Base-by-base conservation (phyloP, 2,113 vertebrate genomes). In the Mirounga angustirostris region DNA sequence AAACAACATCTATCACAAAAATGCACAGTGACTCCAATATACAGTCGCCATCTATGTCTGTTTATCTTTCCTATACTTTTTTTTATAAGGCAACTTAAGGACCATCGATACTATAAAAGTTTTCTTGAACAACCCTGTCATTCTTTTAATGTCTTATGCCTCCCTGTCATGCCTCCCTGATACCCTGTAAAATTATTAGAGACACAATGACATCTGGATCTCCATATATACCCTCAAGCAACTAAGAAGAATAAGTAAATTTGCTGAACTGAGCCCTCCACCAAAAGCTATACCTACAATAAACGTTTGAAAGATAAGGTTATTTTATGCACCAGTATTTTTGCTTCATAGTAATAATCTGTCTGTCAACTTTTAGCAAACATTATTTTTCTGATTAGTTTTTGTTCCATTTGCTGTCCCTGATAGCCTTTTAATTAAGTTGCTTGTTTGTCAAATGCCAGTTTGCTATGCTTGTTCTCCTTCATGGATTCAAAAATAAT, bases 371-470 rank as follows among this genome's bases (percentile, higher is more conserved):
- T 92, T 91, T 81, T 63, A 89, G 43, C 65, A 94, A 95, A 93
- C 50, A 73, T 9, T 54, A 82, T 59, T 97, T 95, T 93, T 81
- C 28, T 86, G 50, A 97, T 96, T 96, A n/a, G 16, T 85, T 96
- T 95, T 71, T 95, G 52, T 91, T 90, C 50, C 82, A 88, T 92
- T 97, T 94, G 78, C 90, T 88, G 40, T 93, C 85, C n/a, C 63
- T 97, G 89, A 97, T 65, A 96, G 95, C 73, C 82, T 97, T 97
- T 97, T 97, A 98, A 98, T 97, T 97, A 97, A 92, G 67, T 90
- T 83, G 67, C 71, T 96, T 94, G 50, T 91, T 97, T 98, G 92
- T 94, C 80, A 91, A 97, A 94, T 54, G 84, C 59, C 84, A 91
- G 73, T 94, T 94, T 94, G 22, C 79, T 91, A 52, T 94, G 92